Conservation (phyloP, 2,888 invertebrate genomes). For the Drosophila mayaguana region DNA sequence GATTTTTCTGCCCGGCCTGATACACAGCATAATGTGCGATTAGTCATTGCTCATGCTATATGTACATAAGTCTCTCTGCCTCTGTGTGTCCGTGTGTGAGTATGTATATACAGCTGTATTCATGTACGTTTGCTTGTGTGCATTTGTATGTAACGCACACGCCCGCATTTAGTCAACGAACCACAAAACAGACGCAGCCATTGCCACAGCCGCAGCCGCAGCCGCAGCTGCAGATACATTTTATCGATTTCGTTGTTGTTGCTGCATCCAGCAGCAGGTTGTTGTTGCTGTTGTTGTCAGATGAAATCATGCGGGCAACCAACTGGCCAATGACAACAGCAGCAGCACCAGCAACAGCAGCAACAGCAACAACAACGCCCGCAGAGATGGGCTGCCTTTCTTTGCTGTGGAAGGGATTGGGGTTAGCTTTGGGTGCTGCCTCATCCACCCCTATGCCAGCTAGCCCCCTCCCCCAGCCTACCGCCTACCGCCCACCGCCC, state of each 20-base stretch:
- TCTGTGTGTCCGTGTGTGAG: conserved; percentile 10
- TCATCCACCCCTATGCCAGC: conserved; percentile 47
- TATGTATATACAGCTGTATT: conserved; percentile 14
- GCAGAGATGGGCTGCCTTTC: conserved; percentile 13
- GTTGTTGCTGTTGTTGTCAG: conserved; percentile 5
- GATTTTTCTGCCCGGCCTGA: conserved; percentile 73
- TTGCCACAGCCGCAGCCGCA: conserved; percentile 25
- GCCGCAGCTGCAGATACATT: conserved; percentile 72
- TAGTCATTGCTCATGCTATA: conserved; percentile 34
- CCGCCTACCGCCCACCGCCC: neutral
- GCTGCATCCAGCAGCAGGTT: conserved; percentile 68
- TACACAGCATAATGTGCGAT: conserved; percentile 72
- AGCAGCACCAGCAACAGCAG: conserved; percentile 21
- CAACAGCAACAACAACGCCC: conserved; percentile 14
- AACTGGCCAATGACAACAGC: conserved; percentile 59
- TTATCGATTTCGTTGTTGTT: conserved; percentile 56
- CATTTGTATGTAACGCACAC: conserved; percentile 65
- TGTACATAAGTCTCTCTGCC: conserved; percentile 7
- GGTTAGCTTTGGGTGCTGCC: conserved; percentile 13
- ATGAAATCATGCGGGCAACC: neutral
- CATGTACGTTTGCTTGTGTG: conserved; percentile 29
- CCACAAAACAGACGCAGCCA: conserved; percentile 53
- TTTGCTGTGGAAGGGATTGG: neutral
- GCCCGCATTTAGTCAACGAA: conserved; percentile 81
- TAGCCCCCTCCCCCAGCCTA: neutral